These are phyloP conservation scores for Aporrectodea caliginosa DNA, from an alignment of 1,140 invertebrate species.

Conservation along the genomic window DNA sequence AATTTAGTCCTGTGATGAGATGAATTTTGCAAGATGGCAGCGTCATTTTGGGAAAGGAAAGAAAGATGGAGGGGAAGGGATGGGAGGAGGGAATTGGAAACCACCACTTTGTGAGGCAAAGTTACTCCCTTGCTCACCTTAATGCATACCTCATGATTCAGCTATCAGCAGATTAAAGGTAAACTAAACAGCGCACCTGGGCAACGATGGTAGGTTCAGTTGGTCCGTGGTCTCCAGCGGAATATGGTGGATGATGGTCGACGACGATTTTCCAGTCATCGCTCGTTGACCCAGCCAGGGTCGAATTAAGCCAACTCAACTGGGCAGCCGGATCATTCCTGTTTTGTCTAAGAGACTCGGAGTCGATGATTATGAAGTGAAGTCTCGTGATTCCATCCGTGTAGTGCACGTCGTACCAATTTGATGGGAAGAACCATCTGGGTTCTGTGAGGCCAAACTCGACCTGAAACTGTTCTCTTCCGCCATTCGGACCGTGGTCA, in stretches of 20 bases:
- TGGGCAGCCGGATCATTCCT: background rate
- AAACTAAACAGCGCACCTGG: background rate
- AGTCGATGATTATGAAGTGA: background rate
- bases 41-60: no score
- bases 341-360: background rate
- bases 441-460: slow-evolving; percentile 13
- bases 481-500: slow-evolving; percentile 9
- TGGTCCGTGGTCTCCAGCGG: background rate
- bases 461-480: slow-evolving; percentile 21
- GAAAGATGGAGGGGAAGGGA: no score
- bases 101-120: no score
- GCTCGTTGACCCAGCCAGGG: background rate
- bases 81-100: no score
- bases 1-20: no score
- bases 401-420: background rate
- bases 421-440: slow-evolving; percentile 20
- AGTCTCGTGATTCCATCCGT: background rate
- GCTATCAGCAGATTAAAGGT: no score
- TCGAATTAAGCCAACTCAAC: background rate
- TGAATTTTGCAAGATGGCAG: no score
- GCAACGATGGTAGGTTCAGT: background rate
- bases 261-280: slow-evolving; percentile 13
- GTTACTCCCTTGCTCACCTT: no score
- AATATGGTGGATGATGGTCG: slow-evolving; percentile 15
- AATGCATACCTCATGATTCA: no score